Evolutionary conservation across 2,797 vertebrate species (phyloP).

Genomic region (Pseudomugil tenellus): DNA sequence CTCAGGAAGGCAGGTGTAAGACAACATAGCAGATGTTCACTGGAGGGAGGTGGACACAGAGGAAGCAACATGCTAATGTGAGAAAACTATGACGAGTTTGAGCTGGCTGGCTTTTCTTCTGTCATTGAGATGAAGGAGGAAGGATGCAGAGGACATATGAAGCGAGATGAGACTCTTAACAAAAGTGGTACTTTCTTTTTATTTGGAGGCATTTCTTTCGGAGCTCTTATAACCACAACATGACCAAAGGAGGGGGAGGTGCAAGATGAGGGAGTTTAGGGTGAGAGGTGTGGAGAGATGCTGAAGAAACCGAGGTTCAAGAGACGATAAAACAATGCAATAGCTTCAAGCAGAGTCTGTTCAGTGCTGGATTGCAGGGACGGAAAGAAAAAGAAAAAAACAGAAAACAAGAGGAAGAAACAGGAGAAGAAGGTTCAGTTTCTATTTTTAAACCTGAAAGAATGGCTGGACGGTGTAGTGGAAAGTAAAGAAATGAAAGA

Average conservation of each 20-base stretch:
- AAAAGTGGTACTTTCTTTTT: constrained; percentile 10
- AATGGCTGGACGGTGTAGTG: constrained; percentile 47
- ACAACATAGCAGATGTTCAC: constrained; percentile 28
- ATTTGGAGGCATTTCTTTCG: background rate
- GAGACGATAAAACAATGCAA: constrained; percentile 24
- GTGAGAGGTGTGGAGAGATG: constrained; percentile 19
- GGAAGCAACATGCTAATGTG: constrained; percentile 41
- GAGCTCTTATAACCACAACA: constrained; percentile 15
- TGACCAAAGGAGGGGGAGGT: constrained; percentile 9
- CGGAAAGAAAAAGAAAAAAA: constrained; percentile 13
- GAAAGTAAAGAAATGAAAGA: constrained; percentile 53
- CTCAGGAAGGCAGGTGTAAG: constrained; percentile 10
- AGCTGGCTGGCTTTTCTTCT: background rate
- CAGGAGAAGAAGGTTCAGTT: constrained; percentile 35
- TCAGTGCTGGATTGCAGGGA: constrained; percentile 44
- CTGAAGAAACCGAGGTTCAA: background rate
- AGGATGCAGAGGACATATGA: background rate
- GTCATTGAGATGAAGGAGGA: constrained; percentile 3
- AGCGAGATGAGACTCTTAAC: constrained; percentile 6
- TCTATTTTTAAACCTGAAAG: constrained; percentile 68
- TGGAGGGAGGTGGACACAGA: constrained; percentile 3
- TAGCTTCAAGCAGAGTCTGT: constrained; percentile 50
- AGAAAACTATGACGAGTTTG: constrained; percentile 17
- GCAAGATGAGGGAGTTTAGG: constrained; percentile 16
- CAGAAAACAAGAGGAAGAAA: constrained; percentile 26